phyloP scores from a whole-genome alignment of 2,113 vertebrate genomes.

The Elgaria multicarinata region DNA sequence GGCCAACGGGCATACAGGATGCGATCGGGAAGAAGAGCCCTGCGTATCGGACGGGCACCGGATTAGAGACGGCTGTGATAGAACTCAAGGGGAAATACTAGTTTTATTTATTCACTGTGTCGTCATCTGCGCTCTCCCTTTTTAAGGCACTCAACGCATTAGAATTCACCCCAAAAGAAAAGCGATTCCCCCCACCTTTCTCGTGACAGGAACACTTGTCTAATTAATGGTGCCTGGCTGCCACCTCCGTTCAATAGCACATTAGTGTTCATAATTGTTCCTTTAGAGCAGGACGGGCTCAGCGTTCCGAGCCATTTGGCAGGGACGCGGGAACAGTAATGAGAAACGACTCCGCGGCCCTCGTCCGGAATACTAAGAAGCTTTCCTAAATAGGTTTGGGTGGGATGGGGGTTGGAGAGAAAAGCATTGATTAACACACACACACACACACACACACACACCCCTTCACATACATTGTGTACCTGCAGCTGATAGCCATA shows the following conservation, averaged over 20 bases:
- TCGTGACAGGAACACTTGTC: slow-evolving; percentile 17
- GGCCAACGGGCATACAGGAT: no score
- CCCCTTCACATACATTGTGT: no score
- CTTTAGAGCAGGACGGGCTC: background rate
- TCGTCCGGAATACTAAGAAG: slow-evolving; percentile 4
- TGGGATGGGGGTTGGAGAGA: background rate
- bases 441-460: no score
- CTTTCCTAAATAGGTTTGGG: background rate
- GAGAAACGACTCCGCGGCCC: background rate
- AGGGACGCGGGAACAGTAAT: background rate
- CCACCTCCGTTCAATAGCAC: slow-evolving; percentile 4
- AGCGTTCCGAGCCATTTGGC: slow-evolving; percentile 18
- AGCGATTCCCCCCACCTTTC: background rate
- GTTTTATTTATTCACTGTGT: background rate
- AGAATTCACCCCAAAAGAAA: background rate
- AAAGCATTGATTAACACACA: background rate
- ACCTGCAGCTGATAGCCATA: background rate
- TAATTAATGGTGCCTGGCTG: slow-evolving; percentile 32
- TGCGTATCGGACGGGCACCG: no score
- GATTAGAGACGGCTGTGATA: no score
- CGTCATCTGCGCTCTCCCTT: no score
- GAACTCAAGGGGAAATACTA: background rate
- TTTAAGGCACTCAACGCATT: background rate
- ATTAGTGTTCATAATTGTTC: slow-evolving; percentile 34
- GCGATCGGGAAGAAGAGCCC: no score